Conservation (phyloP, 2,113 vertebrate species). For the Microcebus murinus region DNA sequence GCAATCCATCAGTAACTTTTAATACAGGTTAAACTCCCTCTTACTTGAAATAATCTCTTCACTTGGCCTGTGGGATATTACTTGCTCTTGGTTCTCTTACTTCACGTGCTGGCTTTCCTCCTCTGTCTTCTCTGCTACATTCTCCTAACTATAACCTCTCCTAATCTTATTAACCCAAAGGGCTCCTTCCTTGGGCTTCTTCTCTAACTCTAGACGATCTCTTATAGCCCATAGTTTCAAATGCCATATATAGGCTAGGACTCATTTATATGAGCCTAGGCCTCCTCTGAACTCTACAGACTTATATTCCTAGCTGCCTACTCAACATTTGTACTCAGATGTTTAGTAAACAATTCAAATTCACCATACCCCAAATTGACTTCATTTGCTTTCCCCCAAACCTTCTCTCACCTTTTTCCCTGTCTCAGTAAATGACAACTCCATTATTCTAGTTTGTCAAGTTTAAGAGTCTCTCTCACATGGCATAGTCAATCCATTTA, state of each 20-base stretch:
- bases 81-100: slow-evolving; percentile 29
- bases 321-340: not conserved
- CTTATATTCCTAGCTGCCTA: slow-evolving; percentile 12
- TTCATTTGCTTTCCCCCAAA: slow-evolving; percentile 17
- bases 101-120: not conserved
- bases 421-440: not conserved
- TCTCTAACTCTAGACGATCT: not conserved
- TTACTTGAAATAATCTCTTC: not conserved
- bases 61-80: not conserved
- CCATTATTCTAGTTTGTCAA: slow-evolving; percentile 27
- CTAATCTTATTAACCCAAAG: slow-evolving; percentile 10
- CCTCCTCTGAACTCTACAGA: not conserved
- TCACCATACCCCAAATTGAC: not conserved
- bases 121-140: not conserved
- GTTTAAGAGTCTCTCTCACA: not conserved
- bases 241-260: not conserved
- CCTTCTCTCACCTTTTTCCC: not conserved
- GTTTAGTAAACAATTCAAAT: slow-evolving; percentile 21
- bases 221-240: not conserved
- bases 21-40: not conserved
- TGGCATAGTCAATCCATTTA: not conserved
- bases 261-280: not conserved
- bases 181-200: not conserved
- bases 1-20: not conserved
- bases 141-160: not conserved